phyloP scores from a whole-genome alignment of 2,797 vertebrate genomes.

The Phalanger gymnotis region DNA sequence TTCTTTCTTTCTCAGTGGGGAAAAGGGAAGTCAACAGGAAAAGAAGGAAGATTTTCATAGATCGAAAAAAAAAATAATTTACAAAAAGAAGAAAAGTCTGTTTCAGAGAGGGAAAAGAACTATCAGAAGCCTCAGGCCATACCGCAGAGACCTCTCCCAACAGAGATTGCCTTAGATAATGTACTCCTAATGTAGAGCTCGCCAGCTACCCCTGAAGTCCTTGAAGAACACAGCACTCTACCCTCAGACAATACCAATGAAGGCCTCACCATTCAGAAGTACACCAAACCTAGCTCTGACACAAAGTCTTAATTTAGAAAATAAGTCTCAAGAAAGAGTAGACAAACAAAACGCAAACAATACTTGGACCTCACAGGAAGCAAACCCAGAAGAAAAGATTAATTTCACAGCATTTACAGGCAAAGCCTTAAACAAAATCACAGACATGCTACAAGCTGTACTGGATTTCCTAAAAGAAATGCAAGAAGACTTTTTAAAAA shows the following conservation, averaged over 20 bases:
- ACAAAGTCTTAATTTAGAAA: background rate
- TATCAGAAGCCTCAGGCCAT: too few relatives aligned
- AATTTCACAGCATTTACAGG: background rate
- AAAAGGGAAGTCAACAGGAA: too few relatives aligned
- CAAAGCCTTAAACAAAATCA: background rate
- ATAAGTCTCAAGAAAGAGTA: background rate
- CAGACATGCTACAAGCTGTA: background rate
- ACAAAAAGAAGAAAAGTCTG: too few relatives aligned
- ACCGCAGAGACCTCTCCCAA: too few relatives aligned
- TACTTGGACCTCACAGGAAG: background rate
- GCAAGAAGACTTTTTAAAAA: background rate
- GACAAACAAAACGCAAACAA: background rate
- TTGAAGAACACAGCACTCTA: background rate
- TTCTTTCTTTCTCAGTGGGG: too few relatives aligned
- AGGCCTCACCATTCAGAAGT: background rate
- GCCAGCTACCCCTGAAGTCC: background rate
- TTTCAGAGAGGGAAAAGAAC: background rate
- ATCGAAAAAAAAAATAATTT: too few relatives aligned
- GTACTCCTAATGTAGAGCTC: too few relatives aligned
- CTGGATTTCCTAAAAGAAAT: background rate
- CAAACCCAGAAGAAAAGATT: background rate
- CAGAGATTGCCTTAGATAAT: too few relatives aligned
- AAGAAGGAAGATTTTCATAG: too few relatives aligned
- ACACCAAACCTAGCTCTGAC: background rate
- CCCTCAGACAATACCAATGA: background rate